Evolutionary conservation across 2,888 invertebrate species (phyloP).

Genomic region (Horisme vitalbata): DNA sequence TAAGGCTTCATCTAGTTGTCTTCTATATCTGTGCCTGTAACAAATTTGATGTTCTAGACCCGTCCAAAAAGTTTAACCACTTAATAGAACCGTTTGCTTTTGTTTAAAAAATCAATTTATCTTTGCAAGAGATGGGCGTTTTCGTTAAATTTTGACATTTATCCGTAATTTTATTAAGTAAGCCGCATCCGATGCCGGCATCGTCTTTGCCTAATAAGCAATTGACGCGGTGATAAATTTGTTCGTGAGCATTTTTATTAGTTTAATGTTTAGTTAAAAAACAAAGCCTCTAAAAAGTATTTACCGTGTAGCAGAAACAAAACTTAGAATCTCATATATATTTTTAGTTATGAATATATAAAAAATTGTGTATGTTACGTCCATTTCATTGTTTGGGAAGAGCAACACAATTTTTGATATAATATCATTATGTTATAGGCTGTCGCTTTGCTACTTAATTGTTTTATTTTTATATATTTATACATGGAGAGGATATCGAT

Average conservation of each 20-base stretch:
- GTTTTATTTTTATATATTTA: constrained; percentile 39
- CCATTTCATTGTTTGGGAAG: neutral
- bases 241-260: constrained; percentile 21
- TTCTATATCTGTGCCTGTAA: no score
- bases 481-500: constrained; percentile 43
- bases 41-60: no score
- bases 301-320: neutral
- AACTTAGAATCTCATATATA: neutral
- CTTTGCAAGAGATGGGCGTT: no score
- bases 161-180: no score
- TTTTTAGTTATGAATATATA: neutral
- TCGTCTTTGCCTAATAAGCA: neutral
- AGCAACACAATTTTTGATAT: neutral
- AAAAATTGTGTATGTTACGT: neutral
- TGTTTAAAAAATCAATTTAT: no score
- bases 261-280: constrained; percentile 19
- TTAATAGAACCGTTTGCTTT: no score
- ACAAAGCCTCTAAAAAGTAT: constrained; percentile 16
- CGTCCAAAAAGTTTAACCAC: no score
- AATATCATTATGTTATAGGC: neutral
- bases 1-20: no score
- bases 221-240: no score
- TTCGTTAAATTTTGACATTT: no score
- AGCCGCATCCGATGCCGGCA: no score
- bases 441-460: constrained; percentile 23